A percentile compares a stretch with the other conserved stretches of the same genome.
Conservation (phyloP, 2,797 vertebrate genomes). For the Rallus crepitans region DNA sequence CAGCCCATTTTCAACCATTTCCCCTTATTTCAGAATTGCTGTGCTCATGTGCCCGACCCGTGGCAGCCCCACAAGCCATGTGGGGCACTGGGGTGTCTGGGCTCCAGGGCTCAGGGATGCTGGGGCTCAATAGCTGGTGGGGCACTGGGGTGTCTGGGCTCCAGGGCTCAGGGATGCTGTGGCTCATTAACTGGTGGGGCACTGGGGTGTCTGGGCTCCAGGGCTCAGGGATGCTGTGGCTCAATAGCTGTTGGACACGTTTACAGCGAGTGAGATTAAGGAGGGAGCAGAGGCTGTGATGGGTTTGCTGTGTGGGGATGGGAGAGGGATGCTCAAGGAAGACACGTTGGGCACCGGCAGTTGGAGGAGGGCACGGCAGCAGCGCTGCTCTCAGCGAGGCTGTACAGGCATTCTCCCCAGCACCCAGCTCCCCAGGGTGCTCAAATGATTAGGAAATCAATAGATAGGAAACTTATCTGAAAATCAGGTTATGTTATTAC, state of each 20-base stretch:
- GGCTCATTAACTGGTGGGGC: too few relatives aligned
- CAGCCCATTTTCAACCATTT: background rate
- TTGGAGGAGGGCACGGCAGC: background rate
- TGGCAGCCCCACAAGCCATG: background rate
- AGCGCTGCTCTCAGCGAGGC: background rate
- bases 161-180: too few relatives aligned
- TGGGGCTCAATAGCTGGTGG: background rate
- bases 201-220: too few relatives aligned
- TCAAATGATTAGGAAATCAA: background rate
- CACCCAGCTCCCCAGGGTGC: background rate
- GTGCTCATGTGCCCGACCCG: background rate
- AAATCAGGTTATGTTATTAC: background rate
- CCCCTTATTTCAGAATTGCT: background rate
- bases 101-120: background rate
- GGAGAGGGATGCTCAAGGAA: background rate
- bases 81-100: background rate
- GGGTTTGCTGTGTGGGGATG: fast-evolving
- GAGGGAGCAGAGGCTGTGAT: background rate
- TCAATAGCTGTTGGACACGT: background rate
- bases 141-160: too few relatives aligned
- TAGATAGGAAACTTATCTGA: background rate
- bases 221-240: too few relatives aligned
- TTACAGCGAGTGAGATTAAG: fast-evolving
- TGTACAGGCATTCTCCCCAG: background rate
- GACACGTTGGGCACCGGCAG: background rate